These are phyloP conservation scores for Oxystoma pomonae DNA, from an alignment of 2,888 invertebrate genomes.

Conservation along the genomic window DNA sequence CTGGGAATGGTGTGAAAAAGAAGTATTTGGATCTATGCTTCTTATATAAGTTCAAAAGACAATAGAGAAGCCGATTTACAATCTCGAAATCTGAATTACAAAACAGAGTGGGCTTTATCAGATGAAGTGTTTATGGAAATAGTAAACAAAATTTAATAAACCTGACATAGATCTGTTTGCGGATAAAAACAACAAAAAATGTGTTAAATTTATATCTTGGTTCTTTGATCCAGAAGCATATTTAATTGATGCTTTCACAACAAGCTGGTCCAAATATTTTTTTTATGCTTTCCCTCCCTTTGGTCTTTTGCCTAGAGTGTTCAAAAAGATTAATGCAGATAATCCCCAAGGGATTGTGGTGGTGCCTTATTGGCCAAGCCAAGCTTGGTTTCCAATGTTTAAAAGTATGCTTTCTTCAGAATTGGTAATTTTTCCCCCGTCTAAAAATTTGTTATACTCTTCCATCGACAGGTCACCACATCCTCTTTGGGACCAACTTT, in stretches of 20 bases:
- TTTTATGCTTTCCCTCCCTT: slow-evolving; percentile 35
- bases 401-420: slow-evolving; percentile 11
- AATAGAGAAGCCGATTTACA: slow-evolving; percentile 24
- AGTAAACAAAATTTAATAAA: background rate
- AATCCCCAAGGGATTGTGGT: slow-evolving; percentile 31
- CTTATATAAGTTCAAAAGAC: slow-evolving; percentile 25
- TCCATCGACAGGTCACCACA: slow-evolving; percentile 27
- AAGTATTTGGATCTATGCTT: slow-evolving; percentile 24
- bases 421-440: slow-evolving; percentile 25
- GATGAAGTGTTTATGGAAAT: slow-evolving; percentile 9
- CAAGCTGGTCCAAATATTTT: slow-evolving; percentile 13
- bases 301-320: slow-evolving; percentile 25
- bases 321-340: slow-evolving; percentile 32
- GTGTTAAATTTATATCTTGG: slow-evolving; percentile 31
- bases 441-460: slow-evolving; percentile 23
- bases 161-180: slow-evolving; percentile 21
- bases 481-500: slow-evolving; percentile 25
- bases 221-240: slow-evolving; percentile 24
- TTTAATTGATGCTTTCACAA: slow-evolving; percentile 30
- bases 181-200: slow-evolving; percentile 27
- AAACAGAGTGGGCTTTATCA: slow-evolving; percentile 25
- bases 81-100: slow-evolving; percentile 11
- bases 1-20: slow-evolving; percentile 29
- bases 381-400: slow-evolving; percentile 35
- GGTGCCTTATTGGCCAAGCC: slow-evolving; percentile 31